phyloP scores from a whole-genome alignment of 1,140 invertebrate species.

The Heliothis virescens region DNA sequence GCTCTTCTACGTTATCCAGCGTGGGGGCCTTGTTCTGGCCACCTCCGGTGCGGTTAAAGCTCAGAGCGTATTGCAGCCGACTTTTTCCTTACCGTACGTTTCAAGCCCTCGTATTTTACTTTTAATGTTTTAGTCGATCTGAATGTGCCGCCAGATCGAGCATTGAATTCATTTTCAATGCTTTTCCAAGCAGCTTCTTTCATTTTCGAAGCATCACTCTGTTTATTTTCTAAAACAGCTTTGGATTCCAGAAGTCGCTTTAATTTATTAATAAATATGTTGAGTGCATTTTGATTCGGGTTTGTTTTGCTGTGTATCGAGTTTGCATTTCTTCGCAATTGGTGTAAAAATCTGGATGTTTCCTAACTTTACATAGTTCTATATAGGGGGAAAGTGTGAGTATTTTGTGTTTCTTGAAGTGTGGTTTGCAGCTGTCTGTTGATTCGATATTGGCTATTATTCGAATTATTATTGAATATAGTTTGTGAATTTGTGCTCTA shows the following conservation, averaged over 20 bases:
- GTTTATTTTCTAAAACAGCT: neutral
- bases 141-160: neutral
- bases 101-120: neutral
- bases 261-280: too few relatives aligned
- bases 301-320: too few relatives aligned
- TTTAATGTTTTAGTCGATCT: neutral
- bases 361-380: too few relatives aligned
- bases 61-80: conserved; percentile 5
- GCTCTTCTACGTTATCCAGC: neutral
- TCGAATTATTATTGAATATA: too few relatives aligned
- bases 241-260: neutral
- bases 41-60: neutral
- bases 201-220: neutral
- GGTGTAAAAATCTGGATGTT: too few relatives aligned
- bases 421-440: too few relatives aligned
- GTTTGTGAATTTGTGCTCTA: too few relatives aligned
- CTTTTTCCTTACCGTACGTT: neutral
- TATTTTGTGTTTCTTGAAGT: too few relatives aligned
- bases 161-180: neutral
- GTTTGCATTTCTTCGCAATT: too few relatives aligned
- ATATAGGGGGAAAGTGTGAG: too few relatives aligned
- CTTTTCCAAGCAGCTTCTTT: neutral
- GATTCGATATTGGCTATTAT: too few relatives aligned
- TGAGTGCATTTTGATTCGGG: too few relatives aligned
- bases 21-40: neutral